These are phyloP conservation scores for Volucella zonaria DNA, from an alignment of 2,888 invertebrate species.

Conservation along the genomic window DNA sequence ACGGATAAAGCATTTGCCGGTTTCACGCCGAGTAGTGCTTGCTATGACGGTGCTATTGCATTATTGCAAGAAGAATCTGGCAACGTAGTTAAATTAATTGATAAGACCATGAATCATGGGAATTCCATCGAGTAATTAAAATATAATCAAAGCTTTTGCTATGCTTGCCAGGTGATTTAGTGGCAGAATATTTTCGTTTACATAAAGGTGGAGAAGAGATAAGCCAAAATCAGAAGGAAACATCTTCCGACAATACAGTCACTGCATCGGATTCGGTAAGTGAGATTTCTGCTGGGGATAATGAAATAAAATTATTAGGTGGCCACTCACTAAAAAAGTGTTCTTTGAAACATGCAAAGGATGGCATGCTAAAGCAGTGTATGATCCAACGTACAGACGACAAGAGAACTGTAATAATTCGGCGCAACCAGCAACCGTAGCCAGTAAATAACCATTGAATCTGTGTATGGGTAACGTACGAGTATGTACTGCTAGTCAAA, in stretches of 20 bases:
- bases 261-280: no score
- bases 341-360: slow-evolving; percentile 8
- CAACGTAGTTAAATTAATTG: no score
- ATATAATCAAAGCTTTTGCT: slow-evolving; percentile 32
- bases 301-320: neutral
- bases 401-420: no score
- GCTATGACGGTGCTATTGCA: slow-evolving; percentile 32
- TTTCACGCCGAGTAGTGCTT: slow-evolving; percentile 20
- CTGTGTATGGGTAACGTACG: neutral
- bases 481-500: neutral
- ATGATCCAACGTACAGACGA: slow-evolving; percentile 19
- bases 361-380: slow-evolving; percentile 15
- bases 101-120: no score
- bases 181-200: slow-evolving; percentile 21
- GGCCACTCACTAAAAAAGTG: slow-evolving; percentile 19
- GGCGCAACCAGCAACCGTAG: no score
- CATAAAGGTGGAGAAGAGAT: slow-evolving; percentile 6
- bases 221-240: neutral
- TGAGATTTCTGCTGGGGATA: no score
- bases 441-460: neutral
- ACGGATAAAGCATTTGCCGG: slow-evolving; percentile 1
- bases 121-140: slow-evolving; percentile 21
- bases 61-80: no score
- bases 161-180: slow-evolving; percentile 33
- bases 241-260: no score